Evolutionary conservation across 2,113 vertebrate genomes (phyloP), one percentile per base, ranked within the genome.

Genomic region (Festucalex cinctus): DNA sequence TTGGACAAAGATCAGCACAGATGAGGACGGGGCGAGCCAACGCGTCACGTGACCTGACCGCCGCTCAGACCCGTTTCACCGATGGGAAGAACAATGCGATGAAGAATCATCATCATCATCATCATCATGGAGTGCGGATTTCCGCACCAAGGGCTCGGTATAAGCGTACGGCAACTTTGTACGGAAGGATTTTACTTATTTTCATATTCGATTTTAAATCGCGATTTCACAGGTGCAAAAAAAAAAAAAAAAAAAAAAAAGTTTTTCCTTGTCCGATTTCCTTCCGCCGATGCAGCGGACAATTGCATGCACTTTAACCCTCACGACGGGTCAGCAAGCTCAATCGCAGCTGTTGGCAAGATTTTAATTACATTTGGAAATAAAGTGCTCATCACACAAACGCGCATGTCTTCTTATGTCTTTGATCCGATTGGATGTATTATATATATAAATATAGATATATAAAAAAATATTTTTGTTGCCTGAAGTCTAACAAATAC

Each of bases 331-430:
- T 86, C 87, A 85, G 82, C 92, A 5, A 54, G 3, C 22, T 10
- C 51, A 3, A 10, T 12, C 95, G 95, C 92, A 88, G 93, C 92
- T 95, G 94, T 98, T 95, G 36, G 22, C 95, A 94, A 96, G 94
- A 94, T 97, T 97, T 97, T 95, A 97, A 95, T 94, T 97, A 96
- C 96, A 96, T 99, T 98, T 96, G 96, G 97, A 97, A 98, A 99
- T 98, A 98, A 96, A 96, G 94, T 94, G 94, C 96, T 97, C 92
- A 94, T 93, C 94, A 95, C 94, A 91, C 86, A 4, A n/a, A 85
- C 71, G 3, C 6, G 26, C 20, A n/a, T 13, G 41, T 10, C 32
- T 9, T 19, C 20, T 51, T 51, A 32, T 32, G n/a, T n/a, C n/a
- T n/a, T n/a, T n/a, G n/a, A n/a, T n/a, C n/a, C n/a, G n/a, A n/a